These are phyloP conservation scores for Pardosa pseudoannulata DNA, from an alignment of 2,888 invertebrate species.

Conservation along the genomic window DNA sequence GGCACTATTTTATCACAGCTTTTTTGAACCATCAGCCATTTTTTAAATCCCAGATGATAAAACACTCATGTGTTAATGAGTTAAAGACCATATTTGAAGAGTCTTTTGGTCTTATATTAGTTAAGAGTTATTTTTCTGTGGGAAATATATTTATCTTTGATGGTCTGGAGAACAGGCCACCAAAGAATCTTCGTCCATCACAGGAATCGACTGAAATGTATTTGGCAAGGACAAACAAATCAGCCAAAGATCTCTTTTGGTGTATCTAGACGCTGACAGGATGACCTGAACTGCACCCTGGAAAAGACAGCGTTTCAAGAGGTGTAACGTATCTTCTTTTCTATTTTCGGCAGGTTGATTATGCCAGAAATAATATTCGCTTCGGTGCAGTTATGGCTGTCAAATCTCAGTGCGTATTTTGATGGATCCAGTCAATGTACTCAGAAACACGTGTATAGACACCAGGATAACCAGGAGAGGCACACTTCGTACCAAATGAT, in stretches of 20 bases:
- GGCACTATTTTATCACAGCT: too few species aligned
- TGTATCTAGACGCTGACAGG: background rate
- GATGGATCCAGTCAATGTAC: conserved; percentile 65
- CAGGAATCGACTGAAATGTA: background rate
- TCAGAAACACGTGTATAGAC: conserved; percentile 65
- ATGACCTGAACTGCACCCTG: background rate
- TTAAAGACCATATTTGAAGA: background rate
- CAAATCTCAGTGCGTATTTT: conserved; percentile 43
- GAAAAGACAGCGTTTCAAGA: background rate
- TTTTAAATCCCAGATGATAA: background rate
- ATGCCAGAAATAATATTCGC: conserved; percentile 29
- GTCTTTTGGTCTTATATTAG: background rate
- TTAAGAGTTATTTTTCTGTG: background rate
- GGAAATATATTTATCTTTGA: too few species aligned
- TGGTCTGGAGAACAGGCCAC: background rate
- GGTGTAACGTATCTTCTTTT: background rate
- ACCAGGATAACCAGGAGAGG: conserved; percentile 63
- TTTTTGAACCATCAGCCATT: background rate
- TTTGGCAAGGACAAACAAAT: background rate
- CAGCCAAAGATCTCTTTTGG: background rate
- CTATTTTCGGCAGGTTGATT: background rate
- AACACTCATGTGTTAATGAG: background rate
- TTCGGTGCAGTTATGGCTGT: background rate
- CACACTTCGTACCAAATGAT: conserved; percentile 68
- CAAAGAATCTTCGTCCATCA: background rate